Percentiles rank a stretch among this genome's conserved stretches.
Evolutionary conservation across 2,888 invertebrate species (phyloP).

Genomic region (Cerastis leucographa): DNA sequence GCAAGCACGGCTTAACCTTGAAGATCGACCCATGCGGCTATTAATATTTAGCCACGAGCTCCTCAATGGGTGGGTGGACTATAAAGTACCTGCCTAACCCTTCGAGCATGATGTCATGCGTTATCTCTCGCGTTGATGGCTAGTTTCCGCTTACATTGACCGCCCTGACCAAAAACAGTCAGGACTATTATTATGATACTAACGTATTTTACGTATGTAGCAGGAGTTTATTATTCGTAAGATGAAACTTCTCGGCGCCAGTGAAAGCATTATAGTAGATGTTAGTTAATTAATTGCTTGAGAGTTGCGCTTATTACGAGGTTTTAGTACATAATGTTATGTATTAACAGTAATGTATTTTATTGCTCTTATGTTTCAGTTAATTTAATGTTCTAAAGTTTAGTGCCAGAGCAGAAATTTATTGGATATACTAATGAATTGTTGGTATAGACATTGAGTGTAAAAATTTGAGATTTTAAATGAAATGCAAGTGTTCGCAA

Average conservation of each 20-base stretch:
- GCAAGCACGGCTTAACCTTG: no score
- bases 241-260: conserved; percentile 29
- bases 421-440: background rate
- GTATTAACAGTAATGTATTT: conserved; percentile 7
- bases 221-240: conserved; percentile 22
- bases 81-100: no score
- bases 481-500: no score
- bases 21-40: no score
- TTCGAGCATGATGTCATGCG: no score
- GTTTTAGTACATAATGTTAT: conserved; percentile 26
- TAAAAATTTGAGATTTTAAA: background rate
- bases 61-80: no score
- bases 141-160: no score
- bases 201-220: background rate
- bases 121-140: no score
- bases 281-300: conserved; percentile 33
- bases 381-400: conserved; percentile 1
- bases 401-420: background rate
- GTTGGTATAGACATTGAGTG: background rate
- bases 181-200: no score
- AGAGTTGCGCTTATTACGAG: conserved; percentile 30
- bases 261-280: conserved; percentile 35
- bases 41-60: no score
- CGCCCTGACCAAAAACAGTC: no score
- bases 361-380: conserved; percentile 8